Percentiles rank a stretch among this genome's conserved stretches.
phyloP scores from a whole-genome alignment of 2,113 vertebrate species.

The Barnardius zonarius region DNA sequence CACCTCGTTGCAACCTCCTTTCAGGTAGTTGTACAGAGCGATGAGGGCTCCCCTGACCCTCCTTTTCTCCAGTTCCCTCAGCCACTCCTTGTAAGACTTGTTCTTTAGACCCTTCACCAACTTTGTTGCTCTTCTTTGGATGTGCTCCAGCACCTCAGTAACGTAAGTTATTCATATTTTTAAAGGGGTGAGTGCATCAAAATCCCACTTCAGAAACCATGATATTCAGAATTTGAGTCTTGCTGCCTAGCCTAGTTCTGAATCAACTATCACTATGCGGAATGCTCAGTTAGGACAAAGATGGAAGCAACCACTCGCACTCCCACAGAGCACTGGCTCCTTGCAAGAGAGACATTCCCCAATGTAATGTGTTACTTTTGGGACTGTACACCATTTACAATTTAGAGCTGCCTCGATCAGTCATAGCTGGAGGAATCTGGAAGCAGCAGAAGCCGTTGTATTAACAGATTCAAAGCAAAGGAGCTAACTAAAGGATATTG shows the following conservation, averaged over 20 bases:
- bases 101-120: not conserved
- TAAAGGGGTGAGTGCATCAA: not conserved
- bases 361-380: not conserved
- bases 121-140: fast-evolving
- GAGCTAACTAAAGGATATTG: not conserved
- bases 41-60: not conserved
- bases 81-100: not conserved
- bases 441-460: not conserved
- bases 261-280: not conserved
- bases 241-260: not conserved
- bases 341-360: not conserved
- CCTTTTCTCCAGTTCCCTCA: not conserved
- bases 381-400: not conserved
- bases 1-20: not conserved
- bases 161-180: fast-evolving
- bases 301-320: fast-evolving
- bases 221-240: not conserved
- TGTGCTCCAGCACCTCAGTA: not conserved
- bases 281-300: not conserved
- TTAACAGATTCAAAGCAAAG: not conserved
- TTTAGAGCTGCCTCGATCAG: not conserved
- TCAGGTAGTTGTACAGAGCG: fast-evolving
- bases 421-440: not conserved
- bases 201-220: not conserved
- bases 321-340: not conserved